Evolutionary conservation across 2,797 vertebrate genomes (phyloP).

Genomic region (Psittacula echo): DNA sequence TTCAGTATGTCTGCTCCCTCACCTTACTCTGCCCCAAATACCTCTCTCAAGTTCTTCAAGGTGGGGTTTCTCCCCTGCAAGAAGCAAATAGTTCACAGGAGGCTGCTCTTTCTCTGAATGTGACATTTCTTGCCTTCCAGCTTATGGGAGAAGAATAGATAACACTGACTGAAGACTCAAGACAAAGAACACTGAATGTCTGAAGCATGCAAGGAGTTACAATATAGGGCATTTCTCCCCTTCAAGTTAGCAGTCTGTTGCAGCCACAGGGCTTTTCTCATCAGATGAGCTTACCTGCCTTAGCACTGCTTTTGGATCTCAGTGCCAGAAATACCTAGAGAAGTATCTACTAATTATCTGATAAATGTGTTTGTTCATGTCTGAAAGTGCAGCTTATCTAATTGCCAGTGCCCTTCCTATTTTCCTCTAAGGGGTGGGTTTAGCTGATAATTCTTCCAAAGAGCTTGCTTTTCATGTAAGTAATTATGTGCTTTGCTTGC

Average conservation of each 20-base stretch:
- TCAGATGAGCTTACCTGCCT: constrained; percentile 79
- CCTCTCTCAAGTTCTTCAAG: neutral
- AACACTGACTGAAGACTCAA: neutral
- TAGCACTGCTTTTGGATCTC: constrained; percentile 76
- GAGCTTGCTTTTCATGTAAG: constrained; percentile 86
- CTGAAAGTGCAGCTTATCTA: constrained; percentile 83
- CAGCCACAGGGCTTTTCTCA: constrained; percentile 73
- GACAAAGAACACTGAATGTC: neutral
- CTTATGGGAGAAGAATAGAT: neutral
- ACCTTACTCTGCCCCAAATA: neutral
- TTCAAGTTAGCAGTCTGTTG: constrained; percentile 50
- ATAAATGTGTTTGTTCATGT: constrained; percentile 90
- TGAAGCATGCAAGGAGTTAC: constrained; percentile 5
- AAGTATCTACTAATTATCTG: constrained; percentile 91
- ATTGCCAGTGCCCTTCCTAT: constrained; percentile 82
- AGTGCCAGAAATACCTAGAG: constrained; percentile 87
- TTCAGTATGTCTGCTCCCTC: neutral
- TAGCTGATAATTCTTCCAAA: constrained; percentile 85
- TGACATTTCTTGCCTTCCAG: neutral
- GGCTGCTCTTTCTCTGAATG: neutral
- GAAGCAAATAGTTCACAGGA: neutral
- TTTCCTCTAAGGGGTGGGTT: constrained; percentile 76
- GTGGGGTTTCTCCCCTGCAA: neutral
- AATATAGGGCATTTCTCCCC: neutral
- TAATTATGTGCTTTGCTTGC: constrained; percentile 90